phyloP scores from a whole-genome alignment of 2,113 vertebrate genomes.

The Salvelinus sp. region DNA sequence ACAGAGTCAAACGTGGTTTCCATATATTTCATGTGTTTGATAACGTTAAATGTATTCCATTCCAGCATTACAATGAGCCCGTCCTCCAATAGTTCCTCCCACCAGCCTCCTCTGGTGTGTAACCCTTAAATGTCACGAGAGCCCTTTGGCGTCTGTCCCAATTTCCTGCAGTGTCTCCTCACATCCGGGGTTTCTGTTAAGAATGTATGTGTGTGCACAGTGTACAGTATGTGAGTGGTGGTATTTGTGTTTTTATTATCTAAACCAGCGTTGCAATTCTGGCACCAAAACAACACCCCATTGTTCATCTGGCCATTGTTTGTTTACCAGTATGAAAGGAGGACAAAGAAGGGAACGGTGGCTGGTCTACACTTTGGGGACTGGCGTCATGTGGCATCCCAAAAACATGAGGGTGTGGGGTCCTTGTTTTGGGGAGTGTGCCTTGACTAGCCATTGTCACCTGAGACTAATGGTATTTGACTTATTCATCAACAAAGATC shows the following conservation, averaged over 20 bases:
- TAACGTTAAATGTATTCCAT: too few relatives aligned
- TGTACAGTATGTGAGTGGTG: constrained; percentile 1
- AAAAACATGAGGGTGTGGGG: neutral
- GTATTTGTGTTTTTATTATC: constrained; percentile 21
- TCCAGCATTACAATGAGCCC: too few relatives aligned
- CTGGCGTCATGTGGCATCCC: constrained; percentile 15
- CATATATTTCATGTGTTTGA: too few relatives aligned
- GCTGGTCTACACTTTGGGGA: constrained; percentile 15
- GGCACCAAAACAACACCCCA: constrained; percentile 31
- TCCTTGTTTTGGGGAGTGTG: neutral
- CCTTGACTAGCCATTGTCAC: neutral
- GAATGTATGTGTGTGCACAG: neutral
- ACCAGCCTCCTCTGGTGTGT: too few relatives aligned
- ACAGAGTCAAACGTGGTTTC: too few relatives aligned
- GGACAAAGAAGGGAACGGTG: constrained; percentile 49
- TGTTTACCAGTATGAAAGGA: constrained; percentile 44
- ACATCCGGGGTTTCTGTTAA: too few relatives aligned
- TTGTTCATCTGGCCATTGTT: constrained; percentile 49
- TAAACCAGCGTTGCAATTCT: constrained; percentile 12
- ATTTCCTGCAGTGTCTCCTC: too few relatives aligned
- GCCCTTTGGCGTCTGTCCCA: too few relatives aligned
- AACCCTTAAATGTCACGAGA: too few relatives aligned
- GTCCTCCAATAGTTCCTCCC: too few relatives aligned
- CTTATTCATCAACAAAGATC: neutral
- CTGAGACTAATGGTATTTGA: neutral